Conservation (phyloP, 2,797 vertebrate species). For the Pelobates cultripes region DNA sequence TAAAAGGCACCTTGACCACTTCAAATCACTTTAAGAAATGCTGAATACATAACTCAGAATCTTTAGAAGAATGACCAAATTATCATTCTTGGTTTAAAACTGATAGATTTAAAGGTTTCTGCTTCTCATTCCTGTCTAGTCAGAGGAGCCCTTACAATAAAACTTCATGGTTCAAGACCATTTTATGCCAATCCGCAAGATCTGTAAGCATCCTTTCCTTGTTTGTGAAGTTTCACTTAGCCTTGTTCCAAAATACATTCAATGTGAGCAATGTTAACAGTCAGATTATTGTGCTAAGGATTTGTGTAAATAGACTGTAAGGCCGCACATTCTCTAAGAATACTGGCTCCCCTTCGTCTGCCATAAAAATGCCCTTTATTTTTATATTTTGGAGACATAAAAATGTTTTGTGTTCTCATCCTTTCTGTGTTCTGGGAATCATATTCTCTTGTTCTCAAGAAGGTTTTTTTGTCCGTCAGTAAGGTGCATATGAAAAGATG, state of each 20-base stretch:
- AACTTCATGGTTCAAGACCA: no score
- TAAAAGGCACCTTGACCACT: no score
- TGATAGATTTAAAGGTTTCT: no score
- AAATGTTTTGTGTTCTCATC: slow-evolving; percentile 23
- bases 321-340: slow-evolving; percentile 16
- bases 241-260: slow-evolving; percentile 6
- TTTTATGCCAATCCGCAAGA: no score
- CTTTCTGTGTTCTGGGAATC: slow-evolving; percentile 8
- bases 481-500: slow-evolving; percentile 25
- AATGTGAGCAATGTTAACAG: slow-evolving; percentile 32
- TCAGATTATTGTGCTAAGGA: slow-evolving; percentile 23
- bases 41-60: no score
- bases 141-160: no score
- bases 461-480: neutral
- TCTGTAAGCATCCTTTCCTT: neutral
- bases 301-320: slow-evolving; percentile 32
- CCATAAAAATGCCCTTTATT: slow-evolving; percentile 2
- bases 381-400: slow-evolving; percentile 27
- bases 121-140: no score
- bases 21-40: no score
- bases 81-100: no score
- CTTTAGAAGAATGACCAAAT: no score
- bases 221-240: neutral
- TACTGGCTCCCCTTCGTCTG: slow-evolving; percentile 39
- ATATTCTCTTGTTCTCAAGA: neutral